Evolutionary conservation across 1,140 invertebrate genomes (phyloP).

Genomic region (Colletes latitarsis): DNA sequence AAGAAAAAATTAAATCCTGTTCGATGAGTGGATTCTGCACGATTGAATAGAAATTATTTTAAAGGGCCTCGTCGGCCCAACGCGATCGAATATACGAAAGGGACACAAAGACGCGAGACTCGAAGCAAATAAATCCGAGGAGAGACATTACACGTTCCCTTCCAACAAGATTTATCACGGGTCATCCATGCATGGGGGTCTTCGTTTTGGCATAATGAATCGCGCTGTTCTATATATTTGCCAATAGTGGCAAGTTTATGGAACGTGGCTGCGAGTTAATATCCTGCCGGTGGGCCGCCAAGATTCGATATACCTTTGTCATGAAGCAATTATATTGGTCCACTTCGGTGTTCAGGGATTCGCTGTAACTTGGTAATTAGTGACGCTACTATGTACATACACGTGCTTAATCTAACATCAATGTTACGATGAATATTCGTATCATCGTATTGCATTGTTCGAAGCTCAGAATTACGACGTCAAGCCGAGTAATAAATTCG

Average conservation of each 20-base stretch:
- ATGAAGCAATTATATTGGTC: slow-evolving; percentile 24
- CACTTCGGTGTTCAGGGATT: slow-evolving; percentile 14
- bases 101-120: neutral
- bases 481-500: neutral
- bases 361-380: slow-evolving; percentile 26
- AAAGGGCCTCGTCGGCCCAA: too few relatives aligned
- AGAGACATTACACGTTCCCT: neutral
- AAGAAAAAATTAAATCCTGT: neutral
- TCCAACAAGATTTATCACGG: neutral
- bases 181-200: neutral
- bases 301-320: slow-evolving; percentile 37
- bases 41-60: neutral
- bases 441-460: too few relatives aligned
- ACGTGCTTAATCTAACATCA: slow-evolving; percentile 5
- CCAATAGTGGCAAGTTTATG: slow-evolving; percentile 15
- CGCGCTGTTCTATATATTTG: slow-evolving; percentile 2
- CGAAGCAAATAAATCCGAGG: too few relatives aligned
- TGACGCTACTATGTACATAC: neutral
- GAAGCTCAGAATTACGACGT: too few relatives aligned
- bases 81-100: too few relatives aligned
- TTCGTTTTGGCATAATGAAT: neutral
- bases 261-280: slow-evolving; percentile 17
- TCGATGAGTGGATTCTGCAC: neutral
- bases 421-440: neutral
- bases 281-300: slow-evolving; percentile 19